Evolutionary conservation across 2,113 vertebrate genomes (phyloP).

Genomic region (Vimba vimba): DNA sequence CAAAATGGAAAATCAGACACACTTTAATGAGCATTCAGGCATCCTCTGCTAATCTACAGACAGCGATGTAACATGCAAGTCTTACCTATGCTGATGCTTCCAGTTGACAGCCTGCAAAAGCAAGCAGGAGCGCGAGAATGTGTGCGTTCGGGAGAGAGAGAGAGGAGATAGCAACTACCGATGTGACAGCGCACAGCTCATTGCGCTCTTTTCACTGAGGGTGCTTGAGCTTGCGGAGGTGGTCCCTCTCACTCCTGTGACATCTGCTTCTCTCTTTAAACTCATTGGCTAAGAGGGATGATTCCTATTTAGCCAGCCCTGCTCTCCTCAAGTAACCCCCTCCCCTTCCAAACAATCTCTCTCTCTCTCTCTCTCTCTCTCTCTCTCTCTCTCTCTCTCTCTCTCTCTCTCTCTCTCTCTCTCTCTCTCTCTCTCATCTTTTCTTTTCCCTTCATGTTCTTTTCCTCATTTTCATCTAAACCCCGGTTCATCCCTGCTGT

Average conservation of each 20-base stretch:
- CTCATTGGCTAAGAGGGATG: slow-evolving; percentile 78
- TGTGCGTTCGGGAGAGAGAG: slow-evolving; percentile 44
- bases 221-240: slow-evolving; percentile 72
- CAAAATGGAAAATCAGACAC: background rate
- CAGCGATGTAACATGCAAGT: slow-evolving; percentile 17
- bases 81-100: slow-evolving; percentile 42
- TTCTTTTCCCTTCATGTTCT: background rate
- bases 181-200: slow-evolving; percentile 66
- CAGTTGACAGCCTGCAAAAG: slow-evolving; percentile 55
- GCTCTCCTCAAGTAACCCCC: slow-evolving; percentile 72
- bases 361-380: slow-evolving; percentile 40
- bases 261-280: slow-evolving; percentile 77
- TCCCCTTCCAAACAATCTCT: slow-evolving; percentile 54
- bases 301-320: slow-evolving; percentile 77
- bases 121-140: slow-evolving; percentile 44
- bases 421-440: slow-evolving; percentile 25
- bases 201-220: slow-evolving; percentile 68
- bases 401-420: slow-evolving; percentile 25
- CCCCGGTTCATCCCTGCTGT: background rate
- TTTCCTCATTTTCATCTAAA: slow-evolving; percentile 5
- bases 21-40: slow-evolving; percentile 24
- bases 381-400: slow-evolving; percentile 22
- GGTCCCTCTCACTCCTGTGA: slow-evolving; percentile 77
- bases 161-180: slow-evolving; percentile 32
- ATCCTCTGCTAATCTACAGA: slow-evolving; percentile 13